Base-by-base conservation (phyloP, 2,888 invertebrate genomes). In the Aporophyla nigra region DNA sequence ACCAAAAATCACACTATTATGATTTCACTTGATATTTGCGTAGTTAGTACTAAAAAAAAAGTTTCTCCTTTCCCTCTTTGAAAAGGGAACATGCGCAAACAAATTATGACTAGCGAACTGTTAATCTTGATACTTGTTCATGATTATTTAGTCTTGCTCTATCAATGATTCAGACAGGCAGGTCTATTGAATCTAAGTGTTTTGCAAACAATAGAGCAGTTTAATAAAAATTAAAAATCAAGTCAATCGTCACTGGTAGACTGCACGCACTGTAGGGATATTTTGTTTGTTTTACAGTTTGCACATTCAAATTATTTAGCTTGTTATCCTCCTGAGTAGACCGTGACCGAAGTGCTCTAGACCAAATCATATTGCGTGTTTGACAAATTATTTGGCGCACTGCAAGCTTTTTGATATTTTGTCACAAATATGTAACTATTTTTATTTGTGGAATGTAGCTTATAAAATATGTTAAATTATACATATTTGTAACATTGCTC, bases 281-380 rank as follows among this genome's bases (percentile, higher is more conserved):
- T 66, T 51, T 74, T 54, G 33, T 66, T 51, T 33, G n/a, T 43
- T 51, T 19, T 7, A 10, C 7, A 10, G 27, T 49, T 54, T 61
- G 21, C 5, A 5, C 27, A 7, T 49, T 65, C 10, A 56, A 58
- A 58, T 58, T 65, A 68, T 63, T 58, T 63, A 49, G 43, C 71
- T 83, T 59, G 71, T 78, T 83, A 78, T 51, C 10, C 19, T 54
- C 43, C 19, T 51, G 24, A 54, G 63, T 51, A 33, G 59, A 72
- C 51, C 72, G 40, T 78, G 51, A 12, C 10, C 43, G 43, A 56
- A 46, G 54, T 59, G 43, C 12, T n/a, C n/a, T 27, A 49, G 24
- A 59, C 33, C 43, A 63, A 14, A 46, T 5, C 16, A 27, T 54
- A 54, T 65, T 24, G 46, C 19, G 24, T 27, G n/a, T 74, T 74